These are phyloP conservation scores for Cynopterus sphinx DNA, from an alignment of 2,797 vertebrate genomes.

Conservation along the genomic window DNA sequence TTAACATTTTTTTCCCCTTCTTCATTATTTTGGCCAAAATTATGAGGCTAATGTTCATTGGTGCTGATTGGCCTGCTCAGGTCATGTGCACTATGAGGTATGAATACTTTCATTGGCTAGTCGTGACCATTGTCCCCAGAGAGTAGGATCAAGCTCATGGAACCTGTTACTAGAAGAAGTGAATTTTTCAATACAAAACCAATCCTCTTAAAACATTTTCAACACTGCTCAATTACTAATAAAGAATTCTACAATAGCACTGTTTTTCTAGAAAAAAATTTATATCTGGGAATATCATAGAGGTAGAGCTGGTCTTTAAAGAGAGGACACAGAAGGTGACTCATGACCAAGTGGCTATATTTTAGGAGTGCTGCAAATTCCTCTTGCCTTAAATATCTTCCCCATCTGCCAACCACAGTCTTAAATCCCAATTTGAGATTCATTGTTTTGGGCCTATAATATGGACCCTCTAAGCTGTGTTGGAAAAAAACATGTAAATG, in stretches of 20 bases:
- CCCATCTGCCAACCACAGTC: slow-evolving; percentile 73
- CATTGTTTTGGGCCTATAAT: slow-evolving; percentile 57
- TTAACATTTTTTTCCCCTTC: not conserved
- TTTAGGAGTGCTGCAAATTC: slow-evolving; percentile 70
- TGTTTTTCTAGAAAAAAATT: slow-evolving; percentile 16
- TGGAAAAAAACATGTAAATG: slow-evolving; percentile 3
- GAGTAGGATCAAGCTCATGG: not conserved
- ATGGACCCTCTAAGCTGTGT: not conserved
- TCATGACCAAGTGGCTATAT: slow-evolving; percentile 69
- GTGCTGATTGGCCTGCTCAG: not conserved
- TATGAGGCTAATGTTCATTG: not conserved
- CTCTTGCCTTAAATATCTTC: slow-evolving; percentile 71
- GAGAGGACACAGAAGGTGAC: slow-evolving; percentile 72
- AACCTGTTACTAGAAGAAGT: not conserved
- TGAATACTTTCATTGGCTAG: not conserved
- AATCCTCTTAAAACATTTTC: not conserved
- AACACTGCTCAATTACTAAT: not conserved
- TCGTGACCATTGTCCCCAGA: not conserved
- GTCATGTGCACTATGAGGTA: not conserved
- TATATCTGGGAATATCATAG: not conserved
- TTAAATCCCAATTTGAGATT: slow-evolving; percentile 64
- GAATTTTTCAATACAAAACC: not conserved
- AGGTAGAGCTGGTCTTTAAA: slow-evolving; percentile 68
- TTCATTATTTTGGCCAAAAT: not conserved
- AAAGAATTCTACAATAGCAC: not conserved